Evolutionary conservation across 1,140 invertebrate genomes (phyloP), one percentile per base, ranked within the genome.

Genomic region (Leptonema lineaticorne): DNA sequence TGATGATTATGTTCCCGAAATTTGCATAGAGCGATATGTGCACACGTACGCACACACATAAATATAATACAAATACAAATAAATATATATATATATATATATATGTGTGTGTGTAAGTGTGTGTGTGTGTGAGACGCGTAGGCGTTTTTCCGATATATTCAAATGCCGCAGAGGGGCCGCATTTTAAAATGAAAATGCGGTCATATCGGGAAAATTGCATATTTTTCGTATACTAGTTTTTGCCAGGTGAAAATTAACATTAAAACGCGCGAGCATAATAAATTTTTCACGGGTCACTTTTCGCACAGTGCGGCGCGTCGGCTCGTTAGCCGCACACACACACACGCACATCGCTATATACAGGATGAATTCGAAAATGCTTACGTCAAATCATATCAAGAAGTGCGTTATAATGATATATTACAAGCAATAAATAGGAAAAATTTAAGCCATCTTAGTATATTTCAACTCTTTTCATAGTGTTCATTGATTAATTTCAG

Each of bases 281-380:
- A 53, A 53, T 53, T 53, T 53, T 53, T 53, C 46, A 48, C 46
- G 46, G 46, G 46, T 48, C 50, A 41, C 37, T 41, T 41, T 41
- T 16, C 37, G 16, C 37, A 41, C 37, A 41, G 11, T 14, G 2
- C 37, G 37, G 5, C 30, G 30, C 37, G 37, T 33, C 30, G 30
- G 30, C 37, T 41, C 37, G 37, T 41, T 11, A n/a, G n/a, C n/a
- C n/a, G n/a, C n/a, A n/a, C n/a, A n/a, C n/a, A n/a, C n/a, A n/a
- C n/a, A n/a, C n/a, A n/a, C n/a, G n/a, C n/a, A n/a, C n/a, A n/a
- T n/a, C n/a, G n/a, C n/a, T n/a, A n/a, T n/a, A n/a, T n/a, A n/a
- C n/a, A n/a, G n/a, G n/a, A n/a, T n/a, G n/a, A n/a, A n/a, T n/a
- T n/a, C n/a, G n/a, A n/a, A n/a, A n/a, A n/a, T n/a, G n/a, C n/a